These are phyloP conservation scores for Phalacrocorax aristotelis DNA, from an alignment of 2,113 vertebrate species.

Conservation along the genomic window DNA sequence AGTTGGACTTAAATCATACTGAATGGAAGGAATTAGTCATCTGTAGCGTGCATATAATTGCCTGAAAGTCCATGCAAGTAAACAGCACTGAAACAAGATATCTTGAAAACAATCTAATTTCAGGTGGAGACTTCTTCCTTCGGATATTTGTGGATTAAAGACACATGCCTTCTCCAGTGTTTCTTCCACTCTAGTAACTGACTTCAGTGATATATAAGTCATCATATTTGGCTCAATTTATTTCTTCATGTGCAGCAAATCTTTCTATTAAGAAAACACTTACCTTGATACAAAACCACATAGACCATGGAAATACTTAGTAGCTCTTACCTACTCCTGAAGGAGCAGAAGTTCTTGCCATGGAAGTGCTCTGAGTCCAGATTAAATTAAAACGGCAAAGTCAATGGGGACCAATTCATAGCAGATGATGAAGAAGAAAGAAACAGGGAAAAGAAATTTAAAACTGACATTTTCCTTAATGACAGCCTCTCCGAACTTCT, in stretches of 20 bases:
- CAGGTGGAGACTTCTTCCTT: not conserved
- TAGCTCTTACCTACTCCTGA: not conserved
- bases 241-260: not conserved
- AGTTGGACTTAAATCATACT: not conserved
- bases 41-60: not conserved
- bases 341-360: not conserved
- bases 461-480: slow-evolving; percentile 45
- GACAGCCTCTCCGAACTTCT: slow-evolving; percentile 17
- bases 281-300: not conserved
- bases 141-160: not conserved
- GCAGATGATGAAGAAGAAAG: slow-evolving; percentile 2
- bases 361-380: not conserved
- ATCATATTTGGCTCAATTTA: not conserved
- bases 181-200: not conserved
- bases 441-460: slow-evolving; percentile 21
- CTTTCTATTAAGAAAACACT: not conserved
- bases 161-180: not conserved
- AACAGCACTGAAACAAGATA: not conserved
- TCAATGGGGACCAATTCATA: not conserved
- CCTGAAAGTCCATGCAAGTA: not conserved
- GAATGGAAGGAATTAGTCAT: not conserved
- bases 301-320: not conserved
- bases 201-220: not conserved
- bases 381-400: not conserved
- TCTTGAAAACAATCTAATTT: not conserved